Base-by-base conservation (phyloP, 2,113 vertebrate genomes). In the Dissostichus mawsoni region DNA sequence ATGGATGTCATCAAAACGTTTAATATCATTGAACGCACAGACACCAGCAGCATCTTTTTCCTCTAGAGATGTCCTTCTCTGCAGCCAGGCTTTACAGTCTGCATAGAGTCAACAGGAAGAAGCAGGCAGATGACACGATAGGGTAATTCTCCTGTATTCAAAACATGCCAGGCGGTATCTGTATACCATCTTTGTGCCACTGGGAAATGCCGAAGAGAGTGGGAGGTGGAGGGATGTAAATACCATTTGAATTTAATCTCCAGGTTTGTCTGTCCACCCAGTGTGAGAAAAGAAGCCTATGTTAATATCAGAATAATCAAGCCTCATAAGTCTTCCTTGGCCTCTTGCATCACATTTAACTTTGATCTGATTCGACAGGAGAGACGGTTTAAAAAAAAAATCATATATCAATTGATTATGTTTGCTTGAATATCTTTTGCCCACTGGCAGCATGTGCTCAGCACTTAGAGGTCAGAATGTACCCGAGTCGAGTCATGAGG, bases 111-210 rank as follows among this genome's bases (percentile, higher is more conserved):
- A 82, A 80, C 83, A 85, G 87, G 87, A 87, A 86, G 84, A 41
- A 74, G 81, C 56, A n/a, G 78, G 48, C 56, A 72, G 90, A 90
- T 88, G 63, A 71, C 64, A 50, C 23, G 82, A 90, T 88, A 67
- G 82, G 75, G 68, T 1, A 3, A 81, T 81, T 64, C 69, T 66
- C 9, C 47, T 74, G 79, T 82, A 76, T 90, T 87, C 61, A 75
- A 79, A 90, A 87, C 79, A 89, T n/a, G 53, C 11, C 16, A 4
- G n/a, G 17, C 36, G 0, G 12, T 80, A 70, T 90, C 84, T 76
- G 59, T 33, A 4, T 25, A 45, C 51, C 80, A 75, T 89, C 81
- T 81, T 3, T 85, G 73, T 73, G 33, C 52, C 62, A 23, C 63
- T 73, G 62, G 56, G 48, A 58, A 65, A 61, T n/a, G 47, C 8